Evolutionary conservation across 1,140 invertebrate species (phyloP).

Genomic region (Mesaphorura yosii): DNA sequence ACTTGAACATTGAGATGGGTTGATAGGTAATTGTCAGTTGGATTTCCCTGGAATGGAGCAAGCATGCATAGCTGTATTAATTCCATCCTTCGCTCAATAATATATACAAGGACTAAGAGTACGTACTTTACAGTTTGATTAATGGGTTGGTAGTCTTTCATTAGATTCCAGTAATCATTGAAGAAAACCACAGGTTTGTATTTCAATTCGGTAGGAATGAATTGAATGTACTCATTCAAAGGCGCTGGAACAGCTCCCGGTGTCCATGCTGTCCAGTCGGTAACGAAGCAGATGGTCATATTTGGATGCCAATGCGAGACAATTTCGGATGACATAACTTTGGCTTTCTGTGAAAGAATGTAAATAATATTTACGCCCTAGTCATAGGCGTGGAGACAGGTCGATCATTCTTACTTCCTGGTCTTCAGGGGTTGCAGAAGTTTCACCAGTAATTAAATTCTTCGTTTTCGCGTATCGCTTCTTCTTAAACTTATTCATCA

Average conservation of each 20-base stretch:
- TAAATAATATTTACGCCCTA: conserved; percentile 30
- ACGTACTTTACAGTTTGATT: conserved; percentile 66
- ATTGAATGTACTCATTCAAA: conserved; percentile 85
- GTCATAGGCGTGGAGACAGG: not conserved
- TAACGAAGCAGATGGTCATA: conserved; percentile 86
- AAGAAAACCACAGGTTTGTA: conserved; percentile 93
- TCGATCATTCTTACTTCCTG: conserved; percentile 15
- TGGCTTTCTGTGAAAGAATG: conserved; percentile 52
- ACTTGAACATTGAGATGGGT: conserved; percentile 89
- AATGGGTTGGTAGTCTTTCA: conserved; percentile 86
- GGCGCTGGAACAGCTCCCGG: conserved; percentile 64
- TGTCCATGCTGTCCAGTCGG: conserved; percentile 89
- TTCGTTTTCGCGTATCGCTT: conserved; percentile 75
- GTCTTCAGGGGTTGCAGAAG: conserved; percentile 60
- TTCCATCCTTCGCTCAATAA: not conserved
- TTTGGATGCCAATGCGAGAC: conserved; percentile 99
- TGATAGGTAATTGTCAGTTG: conserved; percentile 73
- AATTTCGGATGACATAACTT: conserved; percentile 71
- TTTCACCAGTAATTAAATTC: conserved; percentile 89
- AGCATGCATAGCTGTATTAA: conserved; percentile 1
- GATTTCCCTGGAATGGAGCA: conserved; percentile 36
- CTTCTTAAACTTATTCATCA: conserved; percentile 88
- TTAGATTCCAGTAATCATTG: conserved; percentile 98
- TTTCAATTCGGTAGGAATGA: conserved; percentile 62
- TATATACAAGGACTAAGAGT: not conserved